Evolutionary conservation across 2,888 invertebrate species (phyloP).

Genomic region (Lasioglossum vierecki): DNA sequence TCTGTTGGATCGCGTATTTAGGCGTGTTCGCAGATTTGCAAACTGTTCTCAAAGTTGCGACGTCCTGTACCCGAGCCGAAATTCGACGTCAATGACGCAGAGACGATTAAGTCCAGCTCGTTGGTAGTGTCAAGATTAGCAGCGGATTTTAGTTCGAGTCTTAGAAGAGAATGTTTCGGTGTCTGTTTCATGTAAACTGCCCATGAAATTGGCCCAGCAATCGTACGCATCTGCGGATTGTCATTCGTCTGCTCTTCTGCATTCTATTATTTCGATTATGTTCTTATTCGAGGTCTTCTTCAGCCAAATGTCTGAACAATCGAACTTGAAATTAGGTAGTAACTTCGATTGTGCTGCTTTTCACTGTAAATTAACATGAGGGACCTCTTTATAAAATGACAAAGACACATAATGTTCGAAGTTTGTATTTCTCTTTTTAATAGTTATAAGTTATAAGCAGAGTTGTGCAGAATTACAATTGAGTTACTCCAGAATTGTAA

Average conservation of each 20-base stretch:
- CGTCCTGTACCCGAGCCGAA: conserved; percentile 42
- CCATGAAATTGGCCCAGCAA: conserved; percentile 20
- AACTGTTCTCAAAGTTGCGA: conserved; percentile 33
- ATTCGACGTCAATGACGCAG: conserved; percentile 62
- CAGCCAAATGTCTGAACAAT: neutral
- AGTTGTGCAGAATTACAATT: too few species aligned
- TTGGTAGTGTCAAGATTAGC: conserved; percentile 61
- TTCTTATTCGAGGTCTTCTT: neutral
- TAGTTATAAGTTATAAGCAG: too few species aligned
- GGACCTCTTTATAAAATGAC: too few species aligned
- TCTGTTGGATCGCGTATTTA: too few species aligned
- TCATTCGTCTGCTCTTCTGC: conserved; percentile 49
- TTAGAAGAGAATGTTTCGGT: conserved; percentile 60
- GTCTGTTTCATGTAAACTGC: conserved; percentile 67
- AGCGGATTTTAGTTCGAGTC: conserved; percentile 49
- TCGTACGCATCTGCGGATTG: conserved; percentile 61
- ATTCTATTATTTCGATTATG: neutral
- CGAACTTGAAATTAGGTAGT: too few species aligned
- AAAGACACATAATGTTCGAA: too few species aligned
- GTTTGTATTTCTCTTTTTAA: too few species aligned
- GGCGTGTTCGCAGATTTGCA: neutral
- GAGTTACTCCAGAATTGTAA: too few species aligned
- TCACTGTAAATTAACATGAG: too few species aligned
- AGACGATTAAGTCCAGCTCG: conserved; percentile 35
- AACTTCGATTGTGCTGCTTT: too few species aligned